Conservation (phyloP, 2,797 vertebrate species). For the Gallirallus australis region DNA sequence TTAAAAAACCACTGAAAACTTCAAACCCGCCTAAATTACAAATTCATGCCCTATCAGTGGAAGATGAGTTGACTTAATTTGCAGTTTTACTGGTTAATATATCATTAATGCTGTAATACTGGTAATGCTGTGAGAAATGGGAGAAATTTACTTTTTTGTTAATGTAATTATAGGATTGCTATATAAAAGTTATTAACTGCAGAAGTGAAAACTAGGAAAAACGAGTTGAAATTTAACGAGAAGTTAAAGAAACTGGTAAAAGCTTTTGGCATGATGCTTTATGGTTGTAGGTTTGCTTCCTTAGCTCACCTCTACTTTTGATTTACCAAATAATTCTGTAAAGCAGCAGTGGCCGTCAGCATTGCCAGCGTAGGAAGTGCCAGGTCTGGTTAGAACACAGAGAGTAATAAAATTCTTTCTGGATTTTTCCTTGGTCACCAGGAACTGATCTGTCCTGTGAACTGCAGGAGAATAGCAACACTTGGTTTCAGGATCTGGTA, state of each 20-base stretch:
- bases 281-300: slow-evolving; percentile 16
- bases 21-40: slow-evolving; percentile 12
- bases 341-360: neutral
- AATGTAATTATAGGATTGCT: slow-evolving; percentile 52
- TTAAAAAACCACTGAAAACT: neutral
- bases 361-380: slow-evolving; percentile 1
- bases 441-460: neutral
- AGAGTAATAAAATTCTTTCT: neutral
- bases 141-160: slow-evolving; percentile 47
- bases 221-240: slow-evolving; percentile 20
- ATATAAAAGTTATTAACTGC: slow-evolving; percentile 50
- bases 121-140: slow-evolving; percentile 31
- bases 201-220: slow-evolving; percentile 27
- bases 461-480: neutral
- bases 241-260: slow-evolving; percentile 32
- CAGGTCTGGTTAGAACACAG: neutral
- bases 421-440: neutral
- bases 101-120: neutral
- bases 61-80: slow-evolving; percentile 56
- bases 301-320: slow-evolving; percentile 23
- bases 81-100: slow-evolving; percentile 40
- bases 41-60: slow-evolving; percentile 40
- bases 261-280: neutral
- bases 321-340: slow-evolving; percentile 23
- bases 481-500: neutral